Conservation (phyloP, 2,113 vertebrate species). For the Neolamprologus fasciatus region DNA sequence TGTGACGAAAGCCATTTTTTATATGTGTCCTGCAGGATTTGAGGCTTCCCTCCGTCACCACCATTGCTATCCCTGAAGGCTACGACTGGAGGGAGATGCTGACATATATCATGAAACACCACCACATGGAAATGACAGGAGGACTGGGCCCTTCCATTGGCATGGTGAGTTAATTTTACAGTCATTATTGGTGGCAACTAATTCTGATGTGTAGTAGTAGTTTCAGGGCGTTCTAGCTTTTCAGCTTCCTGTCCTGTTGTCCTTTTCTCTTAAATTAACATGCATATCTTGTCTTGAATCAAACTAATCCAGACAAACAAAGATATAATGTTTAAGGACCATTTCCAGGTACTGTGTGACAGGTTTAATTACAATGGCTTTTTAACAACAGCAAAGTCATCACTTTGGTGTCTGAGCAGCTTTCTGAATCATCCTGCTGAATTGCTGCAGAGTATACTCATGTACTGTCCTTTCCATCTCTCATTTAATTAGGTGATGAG, state of each 20-base stretch:
- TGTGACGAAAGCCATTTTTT: background rate
- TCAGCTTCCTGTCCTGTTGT: background rate
- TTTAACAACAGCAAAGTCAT: background rate
- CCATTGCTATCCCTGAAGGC: constrained; percentile 77
- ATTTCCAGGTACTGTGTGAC: background rate
- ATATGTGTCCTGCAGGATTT: constrained; percentile 51
- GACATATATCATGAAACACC: constrained; percentile 77
- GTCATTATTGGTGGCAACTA: background rate
- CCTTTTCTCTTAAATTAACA: background rate
- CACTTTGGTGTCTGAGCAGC: background rate
- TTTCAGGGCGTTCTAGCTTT: background rate
- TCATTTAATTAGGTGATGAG: constrained; percentile 80
- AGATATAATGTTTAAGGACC: background rate
- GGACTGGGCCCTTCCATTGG: constrained; percentile 84
- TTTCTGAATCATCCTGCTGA: constrained; percentile 4
- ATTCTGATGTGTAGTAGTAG: background rate
- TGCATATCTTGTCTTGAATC: background rate
- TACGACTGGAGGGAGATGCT: constrained; percentile 85
- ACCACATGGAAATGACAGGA: constrained; percentile 82
- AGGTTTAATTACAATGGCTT: background rate
- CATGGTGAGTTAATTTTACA: constrained; percentile 73
- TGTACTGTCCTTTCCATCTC: background rate
- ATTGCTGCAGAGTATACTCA: background rate
- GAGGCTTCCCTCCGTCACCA: constrained; percentile 88
- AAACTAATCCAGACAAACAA: background rate